A percentile compares a stretch with the other conserved stretches of the same genome.
Conservation (phyloP, 2,797 vertebrate species). For the Eleutherodactylus coqui region DNA sequence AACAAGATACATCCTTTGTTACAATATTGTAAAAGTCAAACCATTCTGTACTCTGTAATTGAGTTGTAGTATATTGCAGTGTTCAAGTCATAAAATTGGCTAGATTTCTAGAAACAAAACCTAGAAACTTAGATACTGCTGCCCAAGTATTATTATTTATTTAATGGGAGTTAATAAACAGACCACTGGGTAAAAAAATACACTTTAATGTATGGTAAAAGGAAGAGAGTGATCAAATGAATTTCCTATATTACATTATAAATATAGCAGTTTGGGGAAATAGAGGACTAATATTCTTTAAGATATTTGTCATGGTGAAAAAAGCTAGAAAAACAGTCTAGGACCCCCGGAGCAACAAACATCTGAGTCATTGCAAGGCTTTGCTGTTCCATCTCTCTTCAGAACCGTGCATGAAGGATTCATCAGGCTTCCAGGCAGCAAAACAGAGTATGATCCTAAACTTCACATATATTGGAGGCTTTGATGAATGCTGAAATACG, state of each 20-base stretch:
- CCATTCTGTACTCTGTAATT: not conserved
- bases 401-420: conserved; percentile 43
- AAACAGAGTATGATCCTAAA: conserved; percentile 42
- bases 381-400: conserved; percentile 42
- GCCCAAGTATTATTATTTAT: not conserved
- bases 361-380: conserved; percentile 49
- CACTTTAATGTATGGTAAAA: not conserved
- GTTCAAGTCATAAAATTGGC: not conserved
- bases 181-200: not conserved
- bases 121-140: not conserved
- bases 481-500: conserved; percentile 42
- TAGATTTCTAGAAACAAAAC: not conserved
- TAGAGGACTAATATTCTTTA: conserved; percentile 27
- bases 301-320: conserved; percentile 49
- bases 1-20: not conserved
- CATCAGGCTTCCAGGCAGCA: conserved; percentile 46
- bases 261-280: conserved; percentile 4
- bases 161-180: not conserved
- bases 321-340: conserved; percentile 31
- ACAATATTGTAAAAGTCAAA: not conserved
- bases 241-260: conserved; percentile 8
- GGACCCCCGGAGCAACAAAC: conserved; percentile 44
- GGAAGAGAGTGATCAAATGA: not conserved
- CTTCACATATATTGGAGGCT: conserved; percentile 51
- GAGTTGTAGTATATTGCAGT: not conserved